Evolutionary conservation across 2,888 invertebrate species (phyloP).

Genomic region (Toxonevra muliebris): DNA sequence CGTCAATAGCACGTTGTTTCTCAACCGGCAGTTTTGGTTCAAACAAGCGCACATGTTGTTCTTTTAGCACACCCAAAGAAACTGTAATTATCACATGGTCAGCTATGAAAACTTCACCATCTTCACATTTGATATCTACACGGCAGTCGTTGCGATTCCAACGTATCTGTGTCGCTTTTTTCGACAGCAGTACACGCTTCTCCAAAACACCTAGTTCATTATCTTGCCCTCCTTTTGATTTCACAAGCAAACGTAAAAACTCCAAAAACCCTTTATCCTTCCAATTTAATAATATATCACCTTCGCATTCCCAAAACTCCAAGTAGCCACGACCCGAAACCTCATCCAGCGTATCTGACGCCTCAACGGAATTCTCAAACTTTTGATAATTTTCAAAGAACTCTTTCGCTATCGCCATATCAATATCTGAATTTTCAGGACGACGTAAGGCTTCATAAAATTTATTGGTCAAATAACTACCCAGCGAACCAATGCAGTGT

Average conservation of each 20-base stretch:
- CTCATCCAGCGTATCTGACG: conserved; percentile 73
- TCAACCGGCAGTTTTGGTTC: conserved; percentile 66
- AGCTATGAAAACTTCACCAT: conserved; percentile 65
- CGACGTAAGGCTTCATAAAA: conserved; percentile 56
- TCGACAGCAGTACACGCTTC: conserved; percentile 56
- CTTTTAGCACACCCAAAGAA: conserved; percentile 72
- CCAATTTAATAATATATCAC: conserved; percentile 78
- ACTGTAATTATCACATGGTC: conserved; percentile 72
- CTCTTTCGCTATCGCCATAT: conserved; percentile 65
- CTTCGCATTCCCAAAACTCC: conserved; percentile 76
- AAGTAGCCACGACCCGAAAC: conserved; percentile 73
- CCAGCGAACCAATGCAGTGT: conserved; percentile 57
- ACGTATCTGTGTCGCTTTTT: conserved; percentile 50
- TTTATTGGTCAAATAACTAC: conserved; percentile 59
- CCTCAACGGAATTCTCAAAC: conserved; percentile 67
- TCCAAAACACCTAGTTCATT: conserved; percentile 58
- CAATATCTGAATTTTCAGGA: conserved; percentile 62
- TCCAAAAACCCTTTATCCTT: conserved; percentile 76
- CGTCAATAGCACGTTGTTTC: conserved; percentile 68
- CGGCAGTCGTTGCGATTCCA: conserved; percentile 57
- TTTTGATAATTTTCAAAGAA: conserved; percentile 73
- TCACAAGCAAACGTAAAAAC: conserved; percentile 74
- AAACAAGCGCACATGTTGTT: conserved; percentile 63
- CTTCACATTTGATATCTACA: conserved; percentile 55
- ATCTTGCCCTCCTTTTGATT: conserved; percentile 42